A percentile compares a stretch with the other conserved stretches of the same genome.
Evolutionary conservation across 2,113 vertebrate genomes (phyloP).

Genomic region (Ceuthmochares aereus): DNA sequence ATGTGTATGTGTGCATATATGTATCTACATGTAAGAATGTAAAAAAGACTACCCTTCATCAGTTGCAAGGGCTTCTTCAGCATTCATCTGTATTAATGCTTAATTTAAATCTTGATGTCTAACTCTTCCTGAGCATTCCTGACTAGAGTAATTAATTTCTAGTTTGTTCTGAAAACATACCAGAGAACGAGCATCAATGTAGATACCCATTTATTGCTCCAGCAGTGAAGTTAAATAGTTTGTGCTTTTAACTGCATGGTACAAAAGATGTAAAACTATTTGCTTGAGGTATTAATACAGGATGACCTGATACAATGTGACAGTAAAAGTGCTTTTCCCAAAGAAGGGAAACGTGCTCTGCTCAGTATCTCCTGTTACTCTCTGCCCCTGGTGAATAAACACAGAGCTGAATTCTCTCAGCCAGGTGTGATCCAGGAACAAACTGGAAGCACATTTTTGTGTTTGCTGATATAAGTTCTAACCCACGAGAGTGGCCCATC

Average conservation of each 20-base stretch:
- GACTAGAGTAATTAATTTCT: conserved; percentile 12
- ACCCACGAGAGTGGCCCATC: background rate
- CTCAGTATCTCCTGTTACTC: background rate
- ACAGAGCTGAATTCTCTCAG: background rate
- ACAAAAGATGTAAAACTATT: conserved; percentile 17
- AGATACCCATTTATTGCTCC: conserved; percentile 28
- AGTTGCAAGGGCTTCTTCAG: conserved; percentile 46
- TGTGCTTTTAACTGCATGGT: conserved; percentile 13
- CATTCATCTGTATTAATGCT: conserved; percentile 58
- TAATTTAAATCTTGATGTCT: conserved; percentile 54
- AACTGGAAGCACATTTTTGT: background rate
- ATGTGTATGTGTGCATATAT: background rate
- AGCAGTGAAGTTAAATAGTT: conserved; percentile 34
- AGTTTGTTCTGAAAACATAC: conserved; percentile 45
- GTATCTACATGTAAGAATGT: background rate
- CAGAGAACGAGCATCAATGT: background rate
- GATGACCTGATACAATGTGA: background rate
- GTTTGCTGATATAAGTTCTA: background rate
- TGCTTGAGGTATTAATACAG: conserved; percentile 8
- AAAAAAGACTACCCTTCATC: conserved; percentile 11
- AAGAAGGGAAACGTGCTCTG: background rate
- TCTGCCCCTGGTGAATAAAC: background rate
- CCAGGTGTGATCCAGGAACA: background rate
- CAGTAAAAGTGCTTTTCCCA: background rate
- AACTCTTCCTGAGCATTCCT: background rate